Evolutionary conservation across 1,140 invertebrate species (phyloP).

Genomic region (Coenobita brevimanus): DNA sequence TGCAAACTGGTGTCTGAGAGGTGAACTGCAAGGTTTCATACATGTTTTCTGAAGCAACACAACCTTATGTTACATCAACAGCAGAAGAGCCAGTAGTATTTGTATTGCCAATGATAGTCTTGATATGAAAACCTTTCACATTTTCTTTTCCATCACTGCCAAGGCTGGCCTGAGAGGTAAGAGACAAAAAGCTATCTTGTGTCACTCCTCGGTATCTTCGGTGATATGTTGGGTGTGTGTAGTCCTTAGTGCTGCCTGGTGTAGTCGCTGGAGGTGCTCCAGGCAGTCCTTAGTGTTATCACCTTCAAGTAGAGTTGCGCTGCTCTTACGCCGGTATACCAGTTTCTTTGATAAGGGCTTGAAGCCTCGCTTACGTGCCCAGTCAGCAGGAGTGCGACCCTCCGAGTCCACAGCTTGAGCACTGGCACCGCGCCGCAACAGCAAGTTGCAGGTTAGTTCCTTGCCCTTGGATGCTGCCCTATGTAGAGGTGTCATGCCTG

Average conservation of each 20-base stretch:
- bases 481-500: slow-evolving; percentile 62
- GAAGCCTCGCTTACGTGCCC: slow-evolving; percentile 59
- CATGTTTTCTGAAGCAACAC: too few relatives aligned
- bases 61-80: too few relatives aligned
- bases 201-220: slow-evolving; percentile 2
- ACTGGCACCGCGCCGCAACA: slow-evolving; percentile 36
- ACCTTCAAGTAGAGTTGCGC: slow-evolving; percentile 8
- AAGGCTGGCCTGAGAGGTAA: background rate
- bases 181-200: too few relatives aligned
- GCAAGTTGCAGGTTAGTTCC: slow-evolving; percentile 46
- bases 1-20: too few relatives aligned
- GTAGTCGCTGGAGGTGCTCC: slow-evolving; percentile 20
- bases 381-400: slow-evolving; percentile 54
- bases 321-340: slow-evolving; percentile 47
- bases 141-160: too few relatives aligned
- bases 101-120: too few relatives aligned
- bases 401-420: slow-evolving; percentile 39
- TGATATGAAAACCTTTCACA: too few relatives aligned
- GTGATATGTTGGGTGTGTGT: background rate
- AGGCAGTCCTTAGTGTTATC: background rate
- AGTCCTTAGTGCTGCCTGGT: slow-evolving; percentile 33
- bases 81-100: too few relatives aligned
- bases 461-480: slow-evolving; percentile 63
- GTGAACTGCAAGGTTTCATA: too few relatives aligned
- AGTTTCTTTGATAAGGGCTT: slow-evolving; percentile 40